Conservation (phyloP, 1,140 invertebrate species). For the Arctopsyche grandis region DNA sequence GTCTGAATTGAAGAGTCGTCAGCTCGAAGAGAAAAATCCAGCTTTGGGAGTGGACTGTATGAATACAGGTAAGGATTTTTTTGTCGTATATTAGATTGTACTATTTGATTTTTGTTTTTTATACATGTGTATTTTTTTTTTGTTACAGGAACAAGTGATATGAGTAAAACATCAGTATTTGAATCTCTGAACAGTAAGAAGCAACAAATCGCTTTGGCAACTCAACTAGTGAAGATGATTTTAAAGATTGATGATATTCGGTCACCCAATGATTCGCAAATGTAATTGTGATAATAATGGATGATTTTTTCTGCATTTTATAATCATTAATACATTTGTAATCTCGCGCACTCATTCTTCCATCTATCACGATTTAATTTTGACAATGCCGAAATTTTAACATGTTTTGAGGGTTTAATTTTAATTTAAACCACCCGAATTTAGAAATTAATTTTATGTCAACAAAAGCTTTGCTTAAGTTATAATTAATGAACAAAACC, state of each 20-base stretch:
- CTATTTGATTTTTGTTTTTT: conserved; percentile 14
- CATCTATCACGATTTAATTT: too few relatives aligned
- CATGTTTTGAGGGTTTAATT: too few relatives aligned
- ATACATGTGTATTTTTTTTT: conserved; percentile 38
- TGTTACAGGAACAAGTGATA: conserved; percentile 76
- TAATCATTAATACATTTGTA: not conserved
- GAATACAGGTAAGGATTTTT: conserved; percentile 81
- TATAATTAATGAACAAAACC: too few relatives aligned
- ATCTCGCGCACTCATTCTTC: too few relatives aligned
- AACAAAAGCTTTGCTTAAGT: too few relatives aligned
- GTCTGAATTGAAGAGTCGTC: conserved; percentile 91
- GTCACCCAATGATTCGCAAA: conserved; percentile 70
- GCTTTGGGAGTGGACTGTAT: conserved; percentile 96
- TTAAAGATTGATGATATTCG: conserved; percentile 99
- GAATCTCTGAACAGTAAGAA: conserved; percentile 98
- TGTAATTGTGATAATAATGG: not conserved
- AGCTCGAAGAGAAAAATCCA: conserved; percentile 87
- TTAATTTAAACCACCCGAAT: too few relatives aligned
- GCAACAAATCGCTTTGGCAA: conserved; percentile 96
- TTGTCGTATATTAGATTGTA: conserved; percentile 64
- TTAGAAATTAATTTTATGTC: too few relatives aligned
- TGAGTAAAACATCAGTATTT: conserved; percentile 96
- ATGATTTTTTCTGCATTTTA: not conserved
- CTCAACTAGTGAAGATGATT: conserved; percentile 99
- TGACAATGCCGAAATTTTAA: too few relatives aligned